Evolutionary conservation across 92 coral and sea anemone species (phyloP).

Genomic region (Meandrina meandrites): DNA sequence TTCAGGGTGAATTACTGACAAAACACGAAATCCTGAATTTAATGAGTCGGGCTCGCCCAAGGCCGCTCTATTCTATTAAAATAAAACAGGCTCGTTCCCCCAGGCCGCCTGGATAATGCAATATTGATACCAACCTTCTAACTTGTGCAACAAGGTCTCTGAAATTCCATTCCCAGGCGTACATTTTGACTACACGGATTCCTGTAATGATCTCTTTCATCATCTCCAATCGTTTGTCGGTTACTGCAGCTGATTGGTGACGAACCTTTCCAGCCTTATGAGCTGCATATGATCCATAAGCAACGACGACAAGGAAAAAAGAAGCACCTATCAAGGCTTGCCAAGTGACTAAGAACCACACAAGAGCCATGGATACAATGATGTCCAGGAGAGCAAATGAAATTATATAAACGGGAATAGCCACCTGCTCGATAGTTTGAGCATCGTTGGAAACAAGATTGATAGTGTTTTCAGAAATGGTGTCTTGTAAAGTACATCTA

Average conservation of each 20-base stretch:
- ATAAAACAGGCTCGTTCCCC: too few relatives aligned
- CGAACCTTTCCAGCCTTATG: conserved; percentile 13
- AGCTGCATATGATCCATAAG: not conserved
- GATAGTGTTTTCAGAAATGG: conserved; percentile 14
- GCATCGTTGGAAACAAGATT: conserved; percentile 31
- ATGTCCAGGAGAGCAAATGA: conserved; percentile 8
- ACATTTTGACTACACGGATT: conserved; percentile 27
- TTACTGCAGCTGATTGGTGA: not conserved
- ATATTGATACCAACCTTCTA: conserved; percentile 4
- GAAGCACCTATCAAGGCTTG: conserved; percentile 21
- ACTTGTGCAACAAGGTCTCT: conserved; percentile 9
- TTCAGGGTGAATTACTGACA: too few relatives aligned
- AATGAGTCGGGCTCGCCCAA: too few relatives aligned
- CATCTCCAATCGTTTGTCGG: conserved; percentile 19
- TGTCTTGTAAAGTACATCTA: conserved; percentile 9
- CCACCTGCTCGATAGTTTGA: not conserved
- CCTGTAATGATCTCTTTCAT: conserved; percentile 20
- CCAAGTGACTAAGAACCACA: conserved; percentile 26
- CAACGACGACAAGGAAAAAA: not conserved
- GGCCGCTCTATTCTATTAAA: too few relatives aligned
- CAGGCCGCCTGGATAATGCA: too few relatives aligned
- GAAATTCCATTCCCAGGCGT: conserved; percentile 45
- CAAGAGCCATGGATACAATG: not conserved
- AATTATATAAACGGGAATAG: not conserved
- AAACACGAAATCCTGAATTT: too few relatives aligned